Base-by-base conservation (phyloP, 2,797 vertebrate genomes). In the Dendrocincla fuliginosa region DNA sequence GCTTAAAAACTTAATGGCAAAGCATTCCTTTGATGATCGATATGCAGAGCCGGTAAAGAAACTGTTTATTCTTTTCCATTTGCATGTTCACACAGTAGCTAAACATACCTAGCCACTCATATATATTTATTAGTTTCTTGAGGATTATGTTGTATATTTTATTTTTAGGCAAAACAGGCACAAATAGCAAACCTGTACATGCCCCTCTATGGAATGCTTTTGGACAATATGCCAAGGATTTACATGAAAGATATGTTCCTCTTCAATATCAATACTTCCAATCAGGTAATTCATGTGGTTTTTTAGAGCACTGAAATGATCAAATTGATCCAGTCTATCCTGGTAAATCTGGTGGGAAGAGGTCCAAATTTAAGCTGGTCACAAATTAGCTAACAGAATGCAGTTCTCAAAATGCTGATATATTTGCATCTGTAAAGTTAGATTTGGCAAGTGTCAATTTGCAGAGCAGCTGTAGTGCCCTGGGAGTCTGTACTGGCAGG, bases 181-280 rank as follows among this genome's bases (percentile, higher is more conserved):
- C 98, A 98, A 94, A 99, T 99, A 77, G 99, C 99, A 11, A 99
- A 99, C 64, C 97, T 99, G 27, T 99, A 99, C 95, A 98, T 99
- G 97, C 99, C 99, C 5, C 98, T 99, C 35, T 99, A 99, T 32
- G 99, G 99, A 64, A 98, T 99, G 96, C 99, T 99, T 82, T 98
- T 99, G 97, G 99, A 99, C 98, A 99, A 99, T 94, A 99, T 99
- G 99, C 99, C 99, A 22, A 98, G 99, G 65, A 99, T 99, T 96
- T 99, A 99, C 96, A 98, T 99, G 97, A 99, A 99, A 97, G 99
- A 99, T 87, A 97, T 99, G 53, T 99, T 99, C 93, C 99, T 99
- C 88, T 98, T 99, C 95, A 99, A 98, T 86, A 96, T 99, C 92
- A 99, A 98, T 73, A 98, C 99, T 50, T 99, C 99, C 73, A 99